These are phyloP conservation scores for Percina caprodes DNA, from an alignment of 2,113 vertebrate genomes.

Conservation along the genomic window DNA sequence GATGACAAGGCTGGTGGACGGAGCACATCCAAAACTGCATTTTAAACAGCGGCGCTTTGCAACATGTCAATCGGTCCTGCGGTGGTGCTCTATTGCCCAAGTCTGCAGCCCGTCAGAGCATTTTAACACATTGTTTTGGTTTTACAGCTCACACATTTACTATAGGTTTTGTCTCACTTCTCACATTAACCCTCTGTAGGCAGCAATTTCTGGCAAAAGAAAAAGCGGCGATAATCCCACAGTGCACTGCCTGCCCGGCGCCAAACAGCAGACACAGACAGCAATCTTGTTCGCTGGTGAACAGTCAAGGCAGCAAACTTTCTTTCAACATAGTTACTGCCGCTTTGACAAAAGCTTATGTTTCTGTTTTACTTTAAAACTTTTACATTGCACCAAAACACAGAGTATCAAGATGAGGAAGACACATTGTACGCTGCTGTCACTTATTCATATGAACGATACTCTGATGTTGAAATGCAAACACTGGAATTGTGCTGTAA, in stretches of 20 bases:
- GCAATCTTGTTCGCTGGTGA: background rate
- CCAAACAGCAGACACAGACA: background rate
- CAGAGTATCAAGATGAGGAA: background rate
- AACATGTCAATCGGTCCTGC: too few species aligned
- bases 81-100: too few species aligned
- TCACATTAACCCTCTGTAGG: slow-evolving; percentile 11
- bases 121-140: slow-evolving; percentile 8
- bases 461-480: slow-evolving; percentile 21
- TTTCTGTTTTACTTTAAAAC: background rate
- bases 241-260: background rate
- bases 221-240: background rate
- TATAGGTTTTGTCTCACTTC: background rate
- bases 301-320: background rate
- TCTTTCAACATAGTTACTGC: background rate
- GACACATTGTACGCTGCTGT: background rate
- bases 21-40: too few species aligned
- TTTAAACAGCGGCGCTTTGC: too few species aligned
- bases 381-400: background rate
- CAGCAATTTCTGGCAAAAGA: background rate
- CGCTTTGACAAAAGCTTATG: background rate
- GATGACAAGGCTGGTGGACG: too few species aligned
- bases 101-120: slow-evolving; percentile 9
- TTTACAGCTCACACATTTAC: slow-evolving; percentile 1
- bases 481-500: background rate
- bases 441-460: background rate